Evolutionary conservation across 2,797 vertebrate genomes (phyloP).

Genomic region (Muscicapa striata): DNA sequence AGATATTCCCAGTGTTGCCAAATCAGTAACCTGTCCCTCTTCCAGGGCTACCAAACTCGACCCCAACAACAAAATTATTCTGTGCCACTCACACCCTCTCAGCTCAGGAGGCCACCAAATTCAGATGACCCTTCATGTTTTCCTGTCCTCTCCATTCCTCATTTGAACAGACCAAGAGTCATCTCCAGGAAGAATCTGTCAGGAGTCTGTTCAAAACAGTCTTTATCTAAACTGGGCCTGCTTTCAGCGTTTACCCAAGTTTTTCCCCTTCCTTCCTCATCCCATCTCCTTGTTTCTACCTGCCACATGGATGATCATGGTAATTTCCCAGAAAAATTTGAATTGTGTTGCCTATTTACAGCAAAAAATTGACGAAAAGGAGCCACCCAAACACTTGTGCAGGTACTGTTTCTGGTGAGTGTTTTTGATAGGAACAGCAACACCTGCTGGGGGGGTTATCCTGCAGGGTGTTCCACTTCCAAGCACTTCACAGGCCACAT

Average conservation of each 20-base stretch:
- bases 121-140: not conserved
- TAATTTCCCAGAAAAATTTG: not conserved
- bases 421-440: not conserved
- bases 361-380: not conserved
- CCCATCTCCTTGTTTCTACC: not conserved
- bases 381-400: not conserved
- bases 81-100: not conserved
- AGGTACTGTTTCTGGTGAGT: not conserved
- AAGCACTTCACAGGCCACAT: not conserved
- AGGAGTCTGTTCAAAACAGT: not conserved
- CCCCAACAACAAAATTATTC: not conserved
- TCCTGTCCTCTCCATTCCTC: not conserved
- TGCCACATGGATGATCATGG: not conserved
- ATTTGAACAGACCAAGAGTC: not conserved
- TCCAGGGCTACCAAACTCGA: fast-evolving
- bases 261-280: not conserved
- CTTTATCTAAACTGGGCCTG: not conserved
- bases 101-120: not conserved
- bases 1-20: not conserved
- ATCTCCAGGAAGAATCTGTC: not conserved
- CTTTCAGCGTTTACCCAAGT: not conserved
- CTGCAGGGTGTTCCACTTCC: fast-evolving
- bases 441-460: not conserved
- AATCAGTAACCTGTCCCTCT: not conserved
- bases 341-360: not conserved